These are phyloP conservation scores for Chionoecetes opilio DNA, from an alignment of 1,140 invertebrate species.

Conservation along the genomic window DNA sequence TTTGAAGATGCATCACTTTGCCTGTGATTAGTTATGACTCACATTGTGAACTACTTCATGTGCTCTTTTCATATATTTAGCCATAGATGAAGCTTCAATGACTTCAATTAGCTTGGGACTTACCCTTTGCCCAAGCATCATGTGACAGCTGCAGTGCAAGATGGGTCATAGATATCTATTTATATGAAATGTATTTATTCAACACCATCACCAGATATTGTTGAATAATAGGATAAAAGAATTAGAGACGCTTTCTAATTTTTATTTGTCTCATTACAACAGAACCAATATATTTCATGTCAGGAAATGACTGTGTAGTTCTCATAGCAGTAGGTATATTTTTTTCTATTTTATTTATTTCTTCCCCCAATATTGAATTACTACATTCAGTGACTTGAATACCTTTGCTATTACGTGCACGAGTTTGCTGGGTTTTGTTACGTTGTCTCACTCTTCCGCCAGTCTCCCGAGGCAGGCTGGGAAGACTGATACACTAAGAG, in stretches of 20 bases:
- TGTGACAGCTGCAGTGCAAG: background rate
- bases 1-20: slow-evolving; percentile 75
- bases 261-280: background rate
- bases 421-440: background rate
- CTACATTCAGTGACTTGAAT: background rate
- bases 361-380: background rate
- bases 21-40: slow-evolving; percentile 78
- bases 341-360: background rate
- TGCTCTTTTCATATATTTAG: slow-evolving; percentile 78
- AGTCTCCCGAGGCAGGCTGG: background rate
- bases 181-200: background rate
- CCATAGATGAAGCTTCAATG: slow-evolving; percentile 58
- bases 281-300: background rate
- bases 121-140: background rate
- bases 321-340: background rate
- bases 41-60: slow-evolving; percentile 75
- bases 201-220: background rate
- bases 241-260: background rate
- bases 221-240: background rate
- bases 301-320: background rate
- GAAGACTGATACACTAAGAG: too few species aligned
- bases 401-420: background rate
- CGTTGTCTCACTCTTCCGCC: background rate
- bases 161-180: background rate
- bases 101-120: background rate